phyloP scores from a whole-genome alignment of 2,888 invertebrate genomes.

The Nipponacmea schrenckii region DNA sequence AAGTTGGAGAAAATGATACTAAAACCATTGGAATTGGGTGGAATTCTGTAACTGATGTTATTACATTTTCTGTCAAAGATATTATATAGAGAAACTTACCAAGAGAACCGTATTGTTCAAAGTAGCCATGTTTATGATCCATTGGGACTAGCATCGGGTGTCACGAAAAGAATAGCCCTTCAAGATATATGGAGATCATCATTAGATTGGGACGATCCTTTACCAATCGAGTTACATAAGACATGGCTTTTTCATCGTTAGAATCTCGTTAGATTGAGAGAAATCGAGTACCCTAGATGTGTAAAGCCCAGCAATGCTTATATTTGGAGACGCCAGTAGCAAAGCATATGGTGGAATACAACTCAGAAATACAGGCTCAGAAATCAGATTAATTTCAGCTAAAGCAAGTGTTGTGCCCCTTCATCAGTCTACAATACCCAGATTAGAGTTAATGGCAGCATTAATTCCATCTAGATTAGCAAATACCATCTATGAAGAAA shows the following conservation, averaged over 20 bases:
- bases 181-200: conserved; percentile 14
- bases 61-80: conserved; percentile 14
- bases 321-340: conserved; percentile 20
- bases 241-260: too few species aligned
- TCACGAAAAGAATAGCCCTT: conserved; percentile 16
- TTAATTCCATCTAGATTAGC: neutral
- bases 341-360: conserved; percentile 11
- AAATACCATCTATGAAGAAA: neutral
- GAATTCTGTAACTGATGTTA: conserved; percentile 15
- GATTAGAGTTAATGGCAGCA: too few species aligned
- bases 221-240: too few species aligned
- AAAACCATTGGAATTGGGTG: neutral
- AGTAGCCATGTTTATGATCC: conserved; percentile 20
- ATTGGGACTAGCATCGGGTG: conserved; percentile 13
- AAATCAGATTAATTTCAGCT: neutral
- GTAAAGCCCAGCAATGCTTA: conserved; percentile 16
- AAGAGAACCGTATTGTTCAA: conserved; percentile 15
- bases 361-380: neutral
- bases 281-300: conserved; percentile 5
- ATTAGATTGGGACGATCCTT: conserved; percentile 12
- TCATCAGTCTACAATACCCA: neutral
- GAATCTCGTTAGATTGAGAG: neutral
- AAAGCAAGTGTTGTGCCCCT: neutral
- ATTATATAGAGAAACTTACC: neutral
- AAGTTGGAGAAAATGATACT: neutral